A percentile compares a stretch with the other conserved stretches of the same genome.
Conservation (phyloP, 2,888 invertebrate genomes). For the Cactoblastis cactorum region DNA sequence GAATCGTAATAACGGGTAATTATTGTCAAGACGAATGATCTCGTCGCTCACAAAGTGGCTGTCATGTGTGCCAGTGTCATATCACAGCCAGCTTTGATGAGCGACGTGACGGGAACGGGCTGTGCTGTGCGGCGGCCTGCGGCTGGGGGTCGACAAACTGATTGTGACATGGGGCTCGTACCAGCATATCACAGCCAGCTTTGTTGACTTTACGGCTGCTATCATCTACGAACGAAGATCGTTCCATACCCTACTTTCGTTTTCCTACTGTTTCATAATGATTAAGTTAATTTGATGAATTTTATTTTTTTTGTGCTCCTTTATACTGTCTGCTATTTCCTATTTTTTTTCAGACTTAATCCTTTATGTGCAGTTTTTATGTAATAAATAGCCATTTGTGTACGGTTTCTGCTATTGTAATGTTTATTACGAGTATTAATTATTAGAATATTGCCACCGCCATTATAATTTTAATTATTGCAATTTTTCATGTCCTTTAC, state of each 20-base stretch:
- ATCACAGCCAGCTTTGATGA: slow-evolving; percentile 99
- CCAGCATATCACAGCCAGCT: slow-evolving; percentile 97
- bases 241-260: not conserved
- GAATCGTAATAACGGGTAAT: slow-evolving; percentile 17
- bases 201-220: slow-evolving; percentile 50
- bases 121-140: slow-evolving; percentile 11
- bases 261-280: not conserved
- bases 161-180: slow-evolving; percentile 86
- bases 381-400: too few relatives aligned
- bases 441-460: too few relatives aligned
- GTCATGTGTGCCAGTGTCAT: slow-evolving; percentile 88
- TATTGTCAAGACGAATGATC: slow-evolving; percentile 15
- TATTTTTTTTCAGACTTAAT: not conserved
- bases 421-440: too few relatives aligned
- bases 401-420: too few relatives aligned
- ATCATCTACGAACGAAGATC: slow-evolving; percentile 13
- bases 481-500: too few relatives aligned
- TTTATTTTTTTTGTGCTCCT: not conserved
- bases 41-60: slow-evolving; percentile 93
- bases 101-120: slow-evolving; percentile 66
- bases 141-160: slow-evolving; percentile 85
- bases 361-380: too few relatives aligned
- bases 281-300: not conserved
- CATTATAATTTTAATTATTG: too few relatives aligned
- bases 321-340: not conserved